Percentiles rank a stretch among this genome's conserved stretches.
phyloP scores from a whole-genome alignment of 1,140 invertebrate species.

The Lysiphlebus fabarum region DNA sequence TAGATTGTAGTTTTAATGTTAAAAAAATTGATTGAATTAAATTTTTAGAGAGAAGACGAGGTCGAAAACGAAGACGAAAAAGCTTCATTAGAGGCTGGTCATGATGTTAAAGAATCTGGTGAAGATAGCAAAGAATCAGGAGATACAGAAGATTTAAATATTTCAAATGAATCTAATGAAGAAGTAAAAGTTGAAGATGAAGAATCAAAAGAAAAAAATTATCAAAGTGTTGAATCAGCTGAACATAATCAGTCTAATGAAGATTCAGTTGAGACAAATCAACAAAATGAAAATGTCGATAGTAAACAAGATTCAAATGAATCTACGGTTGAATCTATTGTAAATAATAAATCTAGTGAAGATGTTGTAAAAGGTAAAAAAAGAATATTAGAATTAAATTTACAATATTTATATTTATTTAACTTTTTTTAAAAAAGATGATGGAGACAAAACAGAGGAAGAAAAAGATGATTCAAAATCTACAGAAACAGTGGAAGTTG shows the following conservation, averaged over 20 bases:
- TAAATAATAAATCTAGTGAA: conserved; percentile 41
- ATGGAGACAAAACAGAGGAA: conserved; percentile 42
- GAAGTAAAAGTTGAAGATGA: conserved; percentile 20
- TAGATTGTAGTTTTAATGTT: too few species aligned
- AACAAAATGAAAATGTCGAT: background rate
- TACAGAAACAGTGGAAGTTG: conserved; percentile 33
- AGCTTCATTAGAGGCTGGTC: conserved; percentile 9
- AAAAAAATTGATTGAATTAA: too few species aligned
- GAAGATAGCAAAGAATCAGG: background rate
- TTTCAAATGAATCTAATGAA: conserved; percentile 4
- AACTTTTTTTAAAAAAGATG: conserved; percentile 19
- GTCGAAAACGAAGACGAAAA: conserved; percentile 12
- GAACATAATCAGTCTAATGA: conserved; percentile 1
- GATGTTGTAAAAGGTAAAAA: conserved; percentile 32
- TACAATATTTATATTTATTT: conserved; percentile 1
- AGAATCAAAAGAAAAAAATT: conserved; percentile 13
- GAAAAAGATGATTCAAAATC: conserved; percentile 30
- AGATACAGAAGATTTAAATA: conserved; percentile 13
- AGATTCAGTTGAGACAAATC: conserved; percentile 1
- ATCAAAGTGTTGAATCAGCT: conserved; percentile 13
- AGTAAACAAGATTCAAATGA: conserved; percentile 12
- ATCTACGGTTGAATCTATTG: conserved; percentile 16
- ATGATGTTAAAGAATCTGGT: conserved; percentile 12
- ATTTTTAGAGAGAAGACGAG: conserved; percentile 21
- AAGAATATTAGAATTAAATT: conserved; percentile 25